A percentile compares a stretch with the other conserved stretches of the same genome.
phyloP scores from a whole-genome alignment of 2,797 vertebrate genomes.

The Urophycis tenuis region DNA sequence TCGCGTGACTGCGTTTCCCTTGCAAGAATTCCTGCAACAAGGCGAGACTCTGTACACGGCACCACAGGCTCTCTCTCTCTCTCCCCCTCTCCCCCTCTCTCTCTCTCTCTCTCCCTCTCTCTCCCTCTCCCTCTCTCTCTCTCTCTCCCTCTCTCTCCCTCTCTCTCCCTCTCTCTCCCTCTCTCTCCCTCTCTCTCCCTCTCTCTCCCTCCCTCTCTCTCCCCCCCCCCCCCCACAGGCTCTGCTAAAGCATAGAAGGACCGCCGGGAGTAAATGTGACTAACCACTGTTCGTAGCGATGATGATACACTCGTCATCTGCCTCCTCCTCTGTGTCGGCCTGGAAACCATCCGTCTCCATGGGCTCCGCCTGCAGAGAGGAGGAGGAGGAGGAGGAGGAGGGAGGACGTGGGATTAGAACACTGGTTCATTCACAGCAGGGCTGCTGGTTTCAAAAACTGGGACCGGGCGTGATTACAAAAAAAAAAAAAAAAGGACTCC shows the following conservation, averaged over 20 bases:
- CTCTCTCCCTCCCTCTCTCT: no score
- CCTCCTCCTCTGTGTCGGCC: conserved; percentile 91
- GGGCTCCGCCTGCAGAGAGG: conserved; percentile 61
- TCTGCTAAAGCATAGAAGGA: neutral
- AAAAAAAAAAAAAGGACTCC: no score
- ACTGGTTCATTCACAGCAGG: neutral
- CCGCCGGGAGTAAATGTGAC: conserved; percentile 21
- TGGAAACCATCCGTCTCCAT: conserved; percentile 88
- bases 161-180: no score
- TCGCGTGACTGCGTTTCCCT: no score
- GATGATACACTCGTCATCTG: conserved; percentile 85
- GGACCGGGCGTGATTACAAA: neutral
- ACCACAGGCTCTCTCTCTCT: no score
- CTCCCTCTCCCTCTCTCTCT: no score
- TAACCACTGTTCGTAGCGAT: conserved; percentile 70
- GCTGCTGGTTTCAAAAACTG: neutral
- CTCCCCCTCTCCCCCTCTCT: no score
- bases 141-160: no score
- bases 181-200: no score
- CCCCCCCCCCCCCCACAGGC: neutral
- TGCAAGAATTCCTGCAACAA: no score
- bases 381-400: neutral
- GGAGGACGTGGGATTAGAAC: neutral
- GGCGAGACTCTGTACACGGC: no score
- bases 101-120: no score